Evolutionary conservation across 1,140 invertebrate genomes (phyloP).

Genomic region (Trissolcus basalis): DNA sequence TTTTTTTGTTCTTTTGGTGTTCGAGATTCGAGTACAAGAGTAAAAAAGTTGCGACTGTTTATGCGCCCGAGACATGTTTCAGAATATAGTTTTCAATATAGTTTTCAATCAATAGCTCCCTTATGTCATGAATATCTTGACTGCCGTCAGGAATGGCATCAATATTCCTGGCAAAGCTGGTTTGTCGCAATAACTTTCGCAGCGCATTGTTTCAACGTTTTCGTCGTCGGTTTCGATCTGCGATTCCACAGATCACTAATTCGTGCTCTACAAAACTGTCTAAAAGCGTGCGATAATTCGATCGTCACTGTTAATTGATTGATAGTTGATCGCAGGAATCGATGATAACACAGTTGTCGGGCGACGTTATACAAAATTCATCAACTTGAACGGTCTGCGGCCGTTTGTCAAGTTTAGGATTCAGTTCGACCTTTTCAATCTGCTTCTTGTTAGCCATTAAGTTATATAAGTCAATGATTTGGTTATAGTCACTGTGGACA

Average conservation of each 20-base stretch:
- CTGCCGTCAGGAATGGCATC: conserved; percentile 15
- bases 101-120: conserved; percentile 29
- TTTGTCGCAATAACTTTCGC: conserved; percentile 13
- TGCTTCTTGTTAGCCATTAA: conserved; percentile 19
- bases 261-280: conserved; percentile 7
- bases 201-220: conserved; percentile 9
- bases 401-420: conserved; percentile 19
- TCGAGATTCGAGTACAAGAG: neutral
- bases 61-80: neutral
- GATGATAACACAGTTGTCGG: conserved; percentile 8
- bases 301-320: conserved; percentile 13
- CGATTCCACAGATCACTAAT: conserved; percentile 2
- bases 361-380: conserved; percentile 18
- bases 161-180: conserved; percentile 23
- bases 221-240: neutral
- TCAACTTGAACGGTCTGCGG: conserved; percentile 24
- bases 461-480: no score
- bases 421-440: conserved; percentile 24
- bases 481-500: no score
- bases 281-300: neutral
- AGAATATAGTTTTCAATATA: conserved; percentile 13
- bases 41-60: conserved; percentile 5
- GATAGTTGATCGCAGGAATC: conserved; percentile 9
- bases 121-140: conserved; percentile 30
- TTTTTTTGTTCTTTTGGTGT: no score